A percentile compares a stretch with the other conserved stretches of the same genome.
Evolutionary conservation across 1,140 invertebrate species (phyloP).

Genomic region (Phymastichus coffea): DNA sequence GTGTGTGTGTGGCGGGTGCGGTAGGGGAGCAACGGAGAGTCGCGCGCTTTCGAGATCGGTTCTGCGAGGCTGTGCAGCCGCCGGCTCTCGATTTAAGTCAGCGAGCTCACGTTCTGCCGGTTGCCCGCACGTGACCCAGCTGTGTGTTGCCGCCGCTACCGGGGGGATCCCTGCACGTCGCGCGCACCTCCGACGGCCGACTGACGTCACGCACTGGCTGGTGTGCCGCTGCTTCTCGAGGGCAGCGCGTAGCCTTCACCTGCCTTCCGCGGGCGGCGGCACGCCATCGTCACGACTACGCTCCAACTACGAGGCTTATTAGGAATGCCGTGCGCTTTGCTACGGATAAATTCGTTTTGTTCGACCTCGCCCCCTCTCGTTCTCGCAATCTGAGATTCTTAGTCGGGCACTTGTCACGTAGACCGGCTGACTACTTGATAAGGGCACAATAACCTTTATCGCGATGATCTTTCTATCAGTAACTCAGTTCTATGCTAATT

Average conservation of each 20-base stretch:
- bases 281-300: no score
- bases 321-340: conserved; percentile 46
- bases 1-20: neutral
- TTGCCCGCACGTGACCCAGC: conserved; percentile 49
- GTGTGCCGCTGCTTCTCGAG: neutral
- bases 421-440: no score
- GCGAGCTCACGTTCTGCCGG: conserved; percentile 40
- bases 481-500: no score
- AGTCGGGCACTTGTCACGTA: no score
- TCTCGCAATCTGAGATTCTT: no score
- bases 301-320: no score
- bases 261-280: conserved; percentile 26
- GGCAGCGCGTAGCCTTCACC: neutral
- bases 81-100: conserved; percentile 43
- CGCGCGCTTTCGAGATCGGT: conserved; percentile 28
- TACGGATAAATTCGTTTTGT: conserved; percentile 37
- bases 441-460: no score
- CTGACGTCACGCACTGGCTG: conserved; percentile 42
- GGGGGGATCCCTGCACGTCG: conserved; percentile 43
- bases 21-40: neutral
- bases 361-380: conserved; percentile 27
- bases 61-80: conserved; percentile 9
- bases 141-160: conserved; percentile 29
- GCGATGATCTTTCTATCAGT: no score
- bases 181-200: no score